These are phyloP conservation scores for Pterocles gutturalis DNA, from an alignment of 2,113 vertebrate species.

Conservation along the genomic window DNA sequence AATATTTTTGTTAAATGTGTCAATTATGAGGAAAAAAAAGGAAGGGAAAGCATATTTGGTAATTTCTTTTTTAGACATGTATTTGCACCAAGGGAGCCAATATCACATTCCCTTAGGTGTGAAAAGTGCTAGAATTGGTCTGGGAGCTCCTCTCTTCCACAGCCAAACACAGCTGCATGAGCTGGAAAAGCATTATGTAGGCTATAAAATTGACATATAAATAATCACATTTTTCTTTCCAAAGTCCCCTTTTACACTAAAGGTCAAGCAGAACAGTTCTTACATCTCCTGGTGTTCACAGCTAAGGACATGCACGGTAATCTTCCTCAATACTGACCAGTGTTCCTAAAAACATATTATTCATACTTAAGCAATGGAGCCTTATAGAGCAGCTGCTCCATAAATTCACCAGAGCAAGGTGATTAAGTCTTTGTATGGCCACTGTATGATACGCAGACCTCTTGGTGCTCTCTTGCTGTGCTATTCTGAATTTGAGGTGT, in stretches of 20 bases:
- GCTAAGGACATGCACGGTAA: constrained; percentile 35
- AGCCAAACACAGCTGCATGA: background rate
- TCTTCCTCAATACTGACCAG: constrained; percentile 41
- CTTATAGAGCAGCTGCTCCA: constrained; percentile 40
- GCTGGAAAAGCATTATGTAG: background rate
- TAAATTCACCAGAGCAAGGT: constrained; percentile 70
- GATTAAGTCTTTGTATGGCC: constrained; percentile 29
- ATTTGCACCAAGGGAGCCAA: background rate
- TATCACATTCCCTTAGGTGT: background rate
- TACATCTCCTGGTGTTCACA: constrained; percentile 20
- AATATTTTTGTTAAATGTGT: background rate
- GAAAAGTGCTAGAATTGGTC: background rate
- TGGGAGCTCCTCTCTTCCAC: background rate
- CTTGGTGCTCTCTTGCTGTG: background rate
- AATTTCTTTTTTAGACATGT: background rate
- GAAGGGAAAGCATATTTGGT: background rate
- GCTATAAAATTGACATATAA: background rate
- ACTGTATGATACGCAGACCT: background rate
- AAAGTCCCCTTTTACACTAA: constrained; percentile 28
- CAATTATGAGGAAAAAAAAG: background rate
- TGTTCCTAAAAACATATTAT: constrained; percentile 56
- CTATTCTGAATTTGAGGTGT: constrained; percentile 15
- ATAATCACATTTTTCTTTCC: constrained; percentile 48
- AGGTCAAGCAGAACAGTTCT: constrained; percentile 61
- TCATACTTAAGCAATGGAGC: constrained; percentile 50